Evolutionary conservation across 2,113 vertebrate species (phyloP), one percentile per base, ranked within the genome.

Genomic region (Callocephalon fimbriatum): DNA sequence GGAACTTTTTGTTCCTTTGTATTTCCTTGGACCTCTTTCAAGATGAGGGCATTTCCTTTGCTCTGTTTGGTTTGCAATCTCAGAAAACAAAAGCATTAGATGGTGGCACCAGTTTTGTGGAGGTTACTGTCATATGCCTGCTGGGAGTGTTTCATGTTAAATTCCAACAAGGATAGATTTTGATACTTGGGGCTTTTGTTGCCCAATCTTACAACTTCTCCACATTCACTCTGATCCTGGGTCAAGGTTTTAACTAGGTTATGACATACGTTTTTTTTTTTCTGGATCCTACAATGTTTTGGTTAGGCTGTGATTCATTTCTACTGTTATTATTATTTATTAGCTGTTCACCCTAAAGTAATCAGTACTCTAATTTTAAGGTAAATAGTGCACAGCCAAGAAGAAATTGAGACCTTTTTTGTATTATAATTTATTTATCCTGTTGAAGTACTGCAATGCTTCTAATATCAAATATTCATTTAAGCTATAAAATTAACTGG

Each of bases 361-460:
- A 96, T 95, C 95, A 96, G 88, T 42, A 53, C 94, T 97, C 93
- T 95, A 94, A 92, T 94, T 96, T 98, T 97, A 97, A 91, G 86
- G 77, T 92, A 97, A 98, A 96, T 79, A 42, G 38, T 54, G 9
- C 50, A 66, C 53, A 37, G 90, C 40, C 35, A 66, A 88, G 92
- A 96, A 97, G 78, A 89, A 85, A 73, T 11, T 8, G 5, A 76
- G 31, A 25, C 9, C 5, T 44, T 53, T 76, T 70, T 63, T 16
- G 48, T 45, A 32, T 56, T 94, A 31, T 35, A 58, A 51, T 88
- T 76, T 88, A 22, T 16, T 71, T 72, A 32, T n/a, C 11, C 22
- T 77, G 13, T 73, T 80, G 19, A 96, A 67, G 10, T 22, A 35
- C 40, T 86, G 11, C 84, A 87, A 19, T 76, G 13, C 5, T 84